These are phyloP conservation scores for Rhodeus uyekii DNA, from an alignment of 2,797 vertebrate genomes.

Conservation along the genomic window DNA sequence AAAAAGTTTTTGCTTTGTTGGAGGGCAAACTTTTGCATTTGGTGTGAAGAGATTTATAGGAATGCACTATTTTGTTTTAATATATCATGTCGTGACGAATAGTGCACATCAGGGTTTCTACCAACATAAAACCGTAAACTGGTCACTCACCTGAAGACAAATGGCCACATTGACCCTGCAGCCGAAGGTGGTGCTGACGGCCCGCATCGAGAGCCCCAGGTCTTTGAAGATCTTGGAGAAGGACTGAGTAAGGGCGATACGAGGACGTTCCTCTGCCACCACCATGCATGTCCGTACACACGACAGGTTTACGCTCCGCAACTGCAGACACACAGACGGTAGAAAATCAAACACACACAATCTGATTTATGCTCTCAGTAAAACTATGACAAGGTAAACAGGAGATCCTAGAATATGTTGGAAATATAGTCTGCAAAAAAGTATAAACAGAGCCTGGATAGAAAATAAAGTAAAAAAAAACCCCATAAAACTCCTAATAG, in stretches of 20 bases:
- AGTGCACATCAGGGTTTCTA: not conserved
- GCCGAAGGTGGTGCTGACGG: conserved; percentile 97
- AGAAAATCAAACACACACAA: not conserved
- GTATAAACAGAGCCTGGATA: not conserved
- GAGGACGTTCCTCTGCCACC: conserved; percentile 93
- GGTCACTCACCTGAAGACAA: conserved; percentile 89
- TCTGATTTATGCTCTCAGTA: not conserved
- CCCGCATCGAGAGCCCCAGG: conserved; percentile 90
- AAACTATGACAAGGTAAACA: not conserved
- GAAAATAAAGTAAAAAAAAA: not conserved
- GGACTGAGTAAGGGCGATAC: conserved; percentile 88
- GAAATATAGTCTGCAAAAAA: not conserved
- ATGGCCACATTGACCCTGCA: conserved; percentile 95
- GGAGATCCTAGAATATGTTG: not conserved
- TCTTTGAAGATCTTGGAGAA: conserved; percentile 98
- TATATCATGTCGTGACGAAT: not conserved
- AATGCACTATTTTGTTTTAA: not conserved
- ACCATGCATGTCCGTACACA: conserved; percentile 98
- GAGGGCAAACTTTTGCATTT: not conserved
- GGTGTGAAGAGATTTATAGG: not conserved
- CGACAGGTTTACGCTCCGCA: conserved; percentile 90
- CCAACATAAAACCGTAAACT: conserved; percentile 1
- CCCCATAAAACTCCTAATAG: too few species aligned
- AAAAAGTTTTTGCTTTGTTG: not conserved
- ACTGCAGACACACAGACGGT: conserved; percentile 64